Base-by-base conservation (phyloP, 2,113 vertebrate genomes). In the Notothenia rossii region DNA sequence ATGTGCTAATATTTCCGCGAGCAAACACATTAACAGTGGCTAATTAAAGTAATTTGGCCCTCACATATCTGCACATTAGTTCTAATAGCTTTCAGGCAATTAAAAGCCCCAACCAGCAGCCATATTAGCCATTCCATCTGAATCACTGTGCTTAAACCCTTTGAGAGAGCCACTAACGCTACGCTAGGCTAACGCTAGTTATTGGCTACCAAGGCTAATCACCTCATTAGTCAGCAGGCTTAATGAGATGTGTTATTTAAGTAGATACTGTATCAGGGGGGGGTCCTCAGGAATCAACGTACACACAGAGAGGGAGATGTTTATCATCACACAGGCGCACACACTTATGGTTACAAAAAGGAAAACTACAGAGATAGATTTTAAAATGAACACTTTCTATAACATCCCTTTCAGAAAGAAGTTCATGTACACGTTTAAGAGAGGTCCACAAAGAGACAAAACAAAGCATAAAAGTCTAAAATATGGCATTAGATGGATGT, bases 41-140 rank as follows among this genome's bases (percentile, higher is more conserved):
- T 94, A 92, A 92, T 93, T 93, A 90, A 94, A 92, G 90, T 88
- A 59, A 89, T 92, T 91, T 92, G 90, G 91, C 88, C 82, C 90
- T 90, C 90, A 89, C 86, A 86, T 92, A 87, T 91, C 88, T 91
- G 75, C 89, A 88, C 89, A 91, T 91, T 91, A 88, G 83, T 81
- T 58, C 78, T 91, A 93, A 91, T 87, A 79, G 91, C 89, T 86
- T 63, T 79, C 79, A 82, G 87, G 89, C 88, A 90, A 93, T 92
- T 94, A 92, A 85, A 84, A 85, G 85, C 84, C 67, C 22, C 43
- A 63, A 83, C 86, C 86, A 81, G 13, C 77, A 83, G 79, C 83
- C 78, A 61, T 61, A 89, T 90, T 84, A 91, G 77, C 82, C 65
- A 45, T 85, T 90, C 78, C 66, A 50, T 91, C 73, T 89, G 82